Conservation (phyloP, 2,888 invertebrate species). For the Eupithecia dodoneata region DNA sequence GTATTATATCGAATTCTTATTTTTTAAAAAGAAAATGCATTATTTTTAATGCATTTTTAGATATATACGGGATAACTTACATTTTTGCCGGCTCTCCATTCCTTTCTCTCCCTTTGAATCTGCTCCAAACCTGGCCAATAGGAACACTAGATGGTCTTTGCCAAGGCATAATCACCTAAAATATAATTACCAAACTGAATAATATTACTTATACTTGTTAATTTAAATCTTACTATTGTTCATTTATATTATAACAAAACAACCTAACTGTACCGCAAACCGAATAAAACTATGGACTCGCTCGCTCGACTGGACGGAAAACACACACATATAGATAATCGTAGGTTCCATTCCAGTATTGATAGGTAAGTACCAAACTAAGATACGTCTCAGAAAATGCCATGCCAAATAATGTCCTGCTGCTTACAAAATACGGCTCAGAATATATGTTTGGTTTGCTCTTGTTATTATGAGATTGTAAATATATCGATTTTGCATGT, state of each 20-base stretch:
- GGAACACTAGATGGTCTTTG: conserved; percentile 67
- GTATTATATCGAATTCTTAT: background rate
- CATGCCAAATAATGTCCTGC: conserved; percentile 17
- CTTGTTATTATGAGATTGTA: conserved; percentile 25
- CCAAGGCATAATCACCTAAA: conserved; percentile 62
- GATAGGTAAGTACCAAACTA: conserved; percentile 6
- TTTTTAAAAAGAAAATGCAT: too few species aligned
- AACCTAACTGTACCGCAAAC: background rate
- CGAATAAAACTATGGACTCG: conserved; percentile 18
- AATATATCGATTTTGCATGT: conserved; percentile 38
- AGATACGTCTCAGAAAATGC: background rate
- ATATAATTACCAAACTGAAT: background rate
- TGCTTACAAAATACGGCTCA: conserved; percentile 2
- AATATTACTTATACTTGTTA: background rate
- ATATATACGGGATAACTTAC: conserved; percentile 48
- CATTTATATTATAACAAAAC: conserved; percentile 1
- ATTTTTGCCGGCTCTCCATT: conserved; percentile 59
- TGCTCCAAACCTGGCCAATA: conserved; percentile 71
- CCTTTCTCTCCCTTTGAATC: conserved; percentile 66
- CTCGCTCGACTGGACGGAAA: background rate
- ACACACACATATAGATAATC: background rate
- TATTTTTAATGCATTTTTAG: too few species aligned
- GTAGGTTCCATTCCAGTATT: background rate
- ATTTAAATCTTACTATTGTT: background rate
- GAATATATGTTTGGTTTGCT: conserved; percentile 1